phyloP scores from a whole-genome alignment of 2,797 vertebrate species.

The Prunella strophiata region DNA sequence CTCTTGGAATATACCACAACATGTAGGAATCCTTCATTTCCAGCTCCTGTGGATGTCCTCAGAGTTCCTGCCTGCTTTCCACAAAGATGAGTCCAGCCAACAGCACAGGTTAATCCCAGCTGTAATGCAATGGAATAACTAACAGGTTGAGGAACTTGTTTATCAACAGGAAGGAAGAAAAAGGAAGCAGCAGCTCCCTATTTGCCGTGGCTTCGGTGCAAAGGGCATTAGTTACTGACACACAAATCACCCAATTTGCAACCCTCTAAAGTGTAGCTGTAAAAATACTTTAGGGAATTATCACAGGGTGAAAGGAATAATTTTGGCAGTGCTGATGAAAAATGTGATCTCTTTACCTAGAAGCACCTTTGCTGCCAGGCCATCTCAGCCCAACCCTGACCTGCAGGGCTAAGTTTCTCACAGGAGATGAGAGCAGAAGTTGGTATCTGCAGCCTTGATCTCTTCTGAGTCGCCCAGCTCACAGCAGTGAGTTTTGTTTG shows the following conservation, averaged over 20 bases:
- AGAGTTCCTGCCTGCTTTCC: background rate
- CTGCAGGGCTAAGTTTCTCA: background rate
- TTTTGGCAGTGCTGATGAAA: background rate
- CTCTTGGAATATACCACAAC: background rate
- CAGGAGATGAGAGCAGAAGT: background rate
- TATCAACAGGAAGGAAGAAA: background rate
- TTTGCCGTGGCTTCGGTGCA: background rate
- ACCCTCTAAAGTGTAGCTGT: background rate
- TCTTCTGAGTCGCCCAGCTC: background rate
- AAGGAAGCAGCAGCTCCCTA: background rate
- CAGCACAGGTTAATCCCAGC: background rate
- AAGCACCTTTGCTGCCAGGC: background rate
- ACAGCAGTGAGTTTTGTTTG: background rate
- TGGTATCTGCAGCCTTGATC: background rate
- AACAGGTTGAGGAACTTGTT: background rate
- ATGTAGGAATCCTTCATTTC: background rate
- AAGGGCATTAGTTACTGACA: background rate
- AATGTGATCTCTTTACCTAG: background rate
- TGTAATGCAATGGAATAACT: background rate
- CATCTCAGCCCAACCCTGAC: background rate
- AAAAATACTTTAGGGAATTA: slow-evolving; percentile 16
- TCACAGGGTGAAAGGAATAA: background rate
- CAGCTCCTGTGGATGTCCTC: background rate
- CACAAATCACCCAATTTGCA: background rate
- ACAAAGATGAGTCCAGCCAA: background rate